Conservation (phyloP, 2,113 vertebrate species). For the Callionymus lyra region DNA sequence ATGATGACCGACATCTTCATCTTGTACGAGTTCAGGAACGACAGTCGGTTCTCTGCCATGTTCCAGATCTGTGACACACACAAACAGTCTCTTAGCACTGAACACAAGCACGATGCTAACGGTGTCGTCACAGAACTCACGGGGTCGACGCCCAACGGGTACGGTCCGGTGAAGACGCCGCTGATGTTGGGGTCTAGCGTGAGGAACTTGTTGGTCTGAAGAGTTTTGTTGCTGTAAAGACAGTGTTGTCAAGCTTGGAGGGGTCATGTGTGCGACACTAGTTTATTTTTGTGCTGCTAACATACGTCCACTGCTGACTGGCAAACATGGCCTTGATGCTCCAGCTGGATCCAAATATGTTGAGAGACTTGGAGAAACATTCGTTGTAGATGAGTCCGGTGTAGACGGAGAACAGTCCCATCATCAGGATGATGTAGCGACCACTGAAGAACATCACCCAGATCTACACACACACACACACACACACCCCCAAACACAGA, state of each 20-base stretch:
- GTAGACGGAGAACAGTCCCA: constrained; percentile 94
- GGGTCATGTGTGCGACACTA: background rate
- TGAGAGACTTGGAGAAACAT: constrained; percentile 93
- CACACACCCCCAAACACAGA: no score
- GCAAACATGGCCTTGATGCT: constrained; percentile 85
- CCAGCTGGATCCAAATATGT: constrained; percentile 95
- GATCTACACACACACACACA: constrained; percentile 67
- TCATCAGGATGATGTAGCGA: constrained; percentile 90
- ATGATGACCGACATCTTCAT: constrained; percentile 99
- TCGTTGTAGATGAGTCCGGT: constrained; percentile 97
- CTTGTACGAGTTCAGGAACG: constrained; percentile 96
- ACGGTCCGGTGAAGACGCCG: constrained; percentile 83
- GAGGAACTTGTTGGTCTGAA: constrained; percentile 63
- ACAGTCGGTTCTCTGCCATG: constrained; percentile 88
- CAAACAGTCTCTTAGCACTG: background rate
- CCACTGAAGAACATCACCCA: constrained; percentile 87
- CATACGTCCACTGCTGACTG: constrained; percentile 87
- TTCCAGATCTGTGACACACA: constrained; percentile 80
- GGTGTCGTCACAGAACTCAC: constrained; percentile 59
- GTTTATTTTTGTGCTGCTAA: constrained; percentile 2
- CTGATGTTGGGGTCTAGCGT: constrained; percentile 81
- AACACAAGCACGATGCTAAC: background rate
- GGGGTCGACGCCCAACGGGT: constrained; percentile 92
- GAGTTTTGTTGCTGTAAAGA: constrained; percentile 64
- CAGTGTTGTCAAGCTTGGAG: no score